A percentile compares a stretch with the other conserved stretches of the same genome.
Evolutionary conservation across 2,888 invertebrate species (phyloP).

Genomic region (Smittia aterrima): DNA sequence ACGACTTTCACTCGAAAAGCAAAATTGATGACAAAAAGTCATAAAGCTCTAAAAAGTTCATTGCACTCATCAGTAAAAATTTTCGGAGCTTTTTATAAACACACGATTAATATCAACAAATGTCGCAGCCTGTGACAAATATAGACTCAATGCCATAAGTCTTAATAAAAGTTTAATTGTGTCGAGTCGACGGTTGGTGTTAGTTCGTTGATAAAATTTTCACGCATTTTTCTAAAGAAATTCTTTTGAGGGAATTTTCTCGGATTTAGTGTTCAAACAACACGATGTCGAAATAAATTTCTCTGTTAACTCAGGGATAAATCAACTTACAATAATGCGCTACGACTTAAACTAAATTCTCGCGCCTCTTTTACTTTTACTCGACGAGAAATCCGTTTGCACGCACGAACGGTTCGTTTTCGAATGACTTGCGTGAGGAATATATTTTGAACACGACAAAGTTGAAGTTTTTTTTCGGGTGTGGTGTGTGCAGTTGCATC

Average conservation of each 20-base stretch:
- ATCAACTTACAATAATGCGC: neutral
- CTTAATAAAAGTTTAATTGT: conserved; percentile 11
- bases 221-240: neutral
- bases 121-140: neutral
- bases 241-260: neutral
- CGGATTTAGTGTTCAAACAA: neutral
- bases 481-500: neutral
- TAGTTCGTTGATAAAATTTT: neutral
- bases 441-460: neutral
- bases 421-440: conserved; percentile 2
- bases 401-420: conserved; percentile 21
- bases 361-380: neutral
- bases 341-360: neutral
- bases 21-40: neutral
- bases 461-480: neutral
- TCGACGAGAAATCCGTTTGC: neutral
- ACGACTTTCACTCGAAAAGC: neutral
- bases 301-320: neutral
- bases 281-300: neutral
- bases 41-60: neutral
- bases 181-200: neutral
- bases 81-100: neutral
- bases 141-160: neutral
- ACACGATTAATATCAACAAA: neutral
- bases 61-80: neutral